phyloP scores from a whole-genome alignment of 2,113 vertebrate genomes.

The Ptilorrhoa leucosticta region DNA sequence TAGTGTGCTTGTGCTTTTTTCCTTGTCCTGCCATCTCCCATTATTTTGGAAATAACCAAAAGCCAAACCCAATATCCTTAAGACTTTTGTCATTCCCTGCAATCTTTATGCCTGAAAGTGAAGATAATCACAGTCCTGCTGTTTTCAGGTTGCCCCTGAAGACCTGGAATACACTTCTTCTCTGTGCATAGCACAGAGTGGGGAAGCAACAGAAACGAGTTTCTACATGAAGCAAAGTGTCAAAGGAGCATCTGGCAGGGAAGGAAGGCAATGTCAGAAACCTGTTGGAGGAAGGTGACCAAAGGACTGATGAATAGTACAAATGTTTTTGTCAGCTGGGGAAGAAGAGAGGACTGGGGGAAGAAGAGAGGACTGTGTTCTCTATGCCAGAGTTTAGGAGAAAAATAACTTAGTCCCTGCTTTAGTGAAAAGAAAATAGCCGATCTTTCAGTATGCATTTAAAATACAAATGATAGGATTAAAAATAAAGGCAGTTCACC shows the following conservation, averaged over 20 bases:
- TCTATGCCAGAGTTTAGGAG: not conserved
- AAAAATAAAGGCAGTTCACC: not conserved
- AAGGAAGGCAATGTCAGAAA: not conserved
- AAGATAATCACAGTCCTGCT: not conserved
- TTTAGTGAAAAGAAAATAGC: not conserved
- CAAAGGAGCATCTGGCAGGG: not conserved
- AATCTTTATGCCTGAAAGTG: not conserved
- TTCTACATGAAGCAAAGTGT: not conserved
- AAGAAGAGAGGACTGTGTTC: not conserved
- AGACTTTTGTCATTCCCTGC: not conserved
- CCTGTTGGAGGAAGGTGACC: not conserved
- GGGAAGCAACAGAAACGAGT: not conserved
- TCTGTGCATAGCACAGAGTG: not conserved
- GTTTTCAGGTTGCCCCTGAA: not conserved
- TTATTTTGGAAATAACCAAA: not conserved
- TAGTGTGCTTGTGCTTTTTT: not conserved
- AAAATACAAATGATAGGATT: not conserved
- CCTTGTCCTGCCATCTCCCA: not conserved
- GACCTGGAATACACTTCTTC: accelerated
- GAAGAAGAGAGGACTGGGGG: not conserved
- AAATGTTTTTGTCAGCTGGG: not conserved
- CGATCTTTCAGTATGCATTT: not conserved
- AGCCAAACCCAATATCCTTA: not conserved
- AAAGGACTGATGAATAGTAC: not conserved
- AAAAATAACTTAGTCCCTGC: not conserved